Base-by-base conservation (phyloP, 2,888 invertebrate species). In the Cerastis leucographa region DNA sequence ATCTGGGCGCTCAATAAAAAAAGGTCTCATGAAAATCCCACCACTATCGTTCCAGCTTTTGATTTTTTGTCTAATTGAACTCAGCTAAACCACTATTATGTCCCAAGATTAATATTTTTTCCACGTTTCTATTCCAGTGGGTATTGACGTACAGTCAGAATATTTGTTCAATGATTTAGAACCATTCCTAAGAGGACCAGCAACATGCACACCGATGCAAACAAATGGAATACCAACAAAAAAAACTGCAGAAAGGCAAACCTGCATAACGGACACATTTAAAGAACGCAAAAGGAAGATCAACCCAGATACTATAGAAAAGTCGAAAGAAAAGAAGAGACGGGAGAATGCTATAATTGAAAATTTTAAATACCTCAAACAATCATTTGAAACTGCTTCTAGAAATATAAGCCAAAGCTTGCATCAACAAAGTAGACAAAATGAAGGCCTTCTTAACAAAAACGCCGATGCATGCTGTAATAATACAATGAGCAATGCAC, bases 131-230 rank as follows among this genome's bases (percentile, higher is more conserved):
- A 80, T 96, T 96, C 71, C 90, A 97, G 97, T 96, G 87, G 97
- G 97, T 2, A 93, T 97, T 42, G 97, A 97, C 87, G 93, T 89
- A 7, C 91, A 94, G 35, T 90, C 92, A 76, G 95, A 95, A 89
- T 95, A 93, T 83, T 29, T 89, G 56, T 95, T 96, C 85, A 91
- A 92, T 87, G 89, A 91, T 83, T 85, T 93, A 85, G 85, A 92
- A 65, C 85, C 90, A 42, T 70, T 74, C 14, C 67, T 77, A 59
- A 78, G 64, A 25, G 51, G n/a, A 29, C 12, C 71, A 44, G 40
- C 14, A 25, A 44, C 70, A 14, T 40, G 19, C 51, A 51, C n/a
- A 69, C 68, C 42, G 19, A 40, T 25, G 8, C 49, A 65, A 40
- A 64, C 59, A 76, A 80, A 83, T 68, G 74, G 73, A 35, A 49